Conservation (phyloP, 2,888 invertebrate species). For the Sesia bembeciformis region DNA sequence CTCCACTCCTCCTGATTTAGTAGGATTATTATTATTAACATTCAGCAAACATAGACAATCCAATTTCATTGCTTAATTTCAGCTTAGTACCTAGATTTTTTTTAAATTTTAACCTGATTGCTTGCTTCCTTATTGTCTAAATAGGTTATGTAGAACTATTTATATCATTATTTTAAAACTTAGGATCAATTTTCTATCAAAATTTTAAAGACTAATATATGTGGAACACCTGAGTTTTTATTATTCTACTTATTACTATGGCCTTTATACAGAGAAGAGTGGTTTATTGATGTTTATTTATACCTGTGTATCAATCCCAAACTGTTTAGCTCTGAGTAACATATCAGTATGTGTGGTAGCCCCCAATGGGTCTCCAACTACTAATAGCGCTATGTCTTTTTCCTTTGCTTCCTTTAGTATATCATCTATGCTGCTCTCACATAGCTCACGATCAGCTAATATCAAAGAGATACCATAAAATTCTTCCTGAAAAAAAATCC, state of each 20-base stretch:
- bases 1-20: no score
- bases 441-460: conserved; percentile 94
- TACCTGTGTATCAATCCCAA: conserved; percentile 79
- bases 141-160: no score
- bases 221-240: not conserved
- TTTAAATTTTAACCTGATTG: no score
- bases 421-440: conserved; percentile 91
- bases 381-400: conserved; percentile 89
- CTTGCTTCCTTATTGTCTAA: no score
- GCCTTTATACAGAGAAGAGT: no score
- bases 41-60: no score
- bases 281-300: not conserved
- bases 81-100: no score
- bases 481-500: conserved; percentile 80
- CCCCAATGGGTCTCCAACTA: conserved; percentile 98
- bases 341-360: conserved; percentile 99
- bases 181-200: no score
- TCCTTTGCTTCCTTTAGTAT: conserved; percentile 84
- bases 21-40: no score
- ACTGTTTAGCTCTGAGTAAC: conserved; percentile 89
- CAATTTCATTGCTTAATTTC: no score
- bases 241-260: not conserved
- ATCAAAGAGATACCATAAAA: conserved; percentile 90
- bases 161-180: no score
- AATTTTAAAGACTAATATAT: no score